Percentiles rank a stretch among this genome's conserved stretches.
These are phyloP conservation scores for Hemibates koningsi DNA, from an alignment of 2,113 vertebrate genomes.

Conservation along the genomic window DNA sequence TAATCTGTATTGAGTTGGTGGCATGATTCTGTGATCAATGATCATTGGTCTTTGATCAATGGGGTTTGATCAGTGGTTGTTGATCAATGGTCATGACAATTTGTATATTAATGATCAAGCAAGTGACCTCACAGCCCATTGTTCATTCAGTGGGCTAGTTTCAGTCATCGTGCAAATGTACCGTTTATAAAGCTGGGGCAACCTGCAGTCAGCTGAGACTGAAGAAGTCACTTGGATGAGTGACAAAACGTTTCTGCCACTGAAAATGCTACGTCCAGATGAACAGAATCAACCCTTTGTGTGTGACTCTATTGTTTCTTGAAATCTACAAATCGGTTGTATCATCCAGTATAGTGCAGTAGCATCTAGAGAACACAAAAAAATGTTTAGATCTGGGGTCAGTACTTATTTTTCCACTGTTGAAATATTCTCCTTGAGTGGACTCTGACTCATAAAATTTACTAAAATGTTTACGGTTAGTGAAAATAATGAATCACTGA, in stretches of 20 bases:
- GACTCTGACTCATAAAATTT: not conserved
- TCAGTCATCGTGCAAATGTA: not conserved
- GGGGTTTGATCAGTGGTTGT: not conserved
- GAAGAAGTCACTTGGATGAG: not conserved
- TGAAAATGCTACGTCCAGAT: not conserved
- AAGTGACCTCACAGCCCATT: not conserved
- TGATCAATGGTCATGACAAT: not conserved
- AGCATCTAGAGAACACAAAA: not conserved
- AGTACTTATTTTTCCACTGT: not conserved
- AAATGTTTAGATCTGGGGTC: not conserved
- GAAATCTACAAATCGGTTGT: accelerated
- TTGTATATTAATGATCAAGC: not conserved
- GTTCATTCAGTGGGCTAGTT: not conserved
- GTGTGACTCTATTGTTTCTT: not conserved
- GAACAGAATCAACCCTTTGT: not conserved
- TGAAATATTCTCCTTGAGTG: not conserved
- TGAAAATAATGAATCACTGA: not conserved
- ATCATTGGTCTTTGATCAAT: not conserved
- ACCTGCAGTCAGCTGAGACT: not conserved
- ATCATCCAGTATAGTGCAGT: not conserved
- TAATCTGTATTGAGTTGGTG: not conserved
- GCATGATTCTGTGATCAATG: not conserved
- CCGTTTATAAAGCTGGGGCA: accelerated
- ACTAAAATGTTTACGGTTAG: not conserved
- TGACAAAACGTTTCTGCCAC: not conserved